Conservation (phyloP, 2,797 vertebrate genomes). For the Aselliscus stoliczkanus region DNA sequence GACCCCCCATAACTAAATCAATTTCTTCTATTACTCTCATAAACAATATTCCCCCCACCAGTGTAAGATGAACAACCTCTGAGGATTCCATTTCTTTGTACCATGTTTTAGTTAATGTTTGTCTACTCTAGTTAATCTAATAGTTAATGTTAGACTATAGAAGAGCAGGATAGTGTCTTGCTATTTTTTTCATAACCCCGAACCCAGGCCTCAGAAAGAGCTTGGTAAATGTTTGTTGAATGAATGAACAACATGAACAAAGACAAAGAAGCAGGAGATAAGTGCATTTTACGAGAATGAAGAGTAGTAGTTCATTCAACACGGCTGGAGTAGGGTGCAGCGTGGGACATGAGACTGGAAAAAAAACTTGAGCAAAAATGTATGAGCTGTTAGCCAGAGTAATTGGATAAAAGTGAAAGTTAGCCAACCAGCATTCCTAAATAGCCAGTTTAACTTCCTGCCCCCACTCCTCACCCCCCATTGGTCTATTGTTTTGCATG, state of each 20-base stretch:
- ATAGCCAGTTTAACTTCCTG: not conserved
- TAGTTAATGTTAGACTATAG: not conserved
- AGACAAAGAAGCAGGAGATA: not conserved
- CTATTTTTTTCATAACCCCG: not conserved
- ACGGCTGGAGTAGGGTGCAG: not conserved
- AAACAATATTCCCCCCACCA: not conserved
- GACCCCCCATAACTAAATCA: not conserved
- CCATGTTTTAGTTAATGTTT: not conserved
- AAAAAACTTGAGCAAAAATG: not conserved
- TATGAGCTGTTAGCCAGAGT: not conserved
- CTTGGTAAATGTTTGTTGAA: not conserved
- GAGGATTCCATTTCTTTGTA: not conserved
- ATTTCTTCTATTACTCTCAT: not conserved
- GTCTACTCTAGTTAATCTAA: not conserved
- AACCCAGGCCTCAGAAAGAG: not conserved
- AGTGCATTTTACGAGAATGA: not conserved
- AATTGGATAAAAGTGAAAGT: not conserved
- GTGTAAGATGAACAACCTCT: rapidly evolving
- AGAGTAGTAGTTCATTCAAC: not conserved
- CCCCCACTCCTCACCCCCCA: too few relatives aligned
- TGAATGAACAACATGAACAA: not conserved
- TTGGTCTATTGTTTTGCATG: not conserved
- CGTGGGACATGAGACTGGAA: not conserved
- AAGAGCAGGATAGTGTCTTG: not conserved
- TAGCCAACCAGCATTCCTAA: not conserved